Conservation (phyloP, 2,113 vertebrate genomes). For the Morone saxatilis region DNA sequence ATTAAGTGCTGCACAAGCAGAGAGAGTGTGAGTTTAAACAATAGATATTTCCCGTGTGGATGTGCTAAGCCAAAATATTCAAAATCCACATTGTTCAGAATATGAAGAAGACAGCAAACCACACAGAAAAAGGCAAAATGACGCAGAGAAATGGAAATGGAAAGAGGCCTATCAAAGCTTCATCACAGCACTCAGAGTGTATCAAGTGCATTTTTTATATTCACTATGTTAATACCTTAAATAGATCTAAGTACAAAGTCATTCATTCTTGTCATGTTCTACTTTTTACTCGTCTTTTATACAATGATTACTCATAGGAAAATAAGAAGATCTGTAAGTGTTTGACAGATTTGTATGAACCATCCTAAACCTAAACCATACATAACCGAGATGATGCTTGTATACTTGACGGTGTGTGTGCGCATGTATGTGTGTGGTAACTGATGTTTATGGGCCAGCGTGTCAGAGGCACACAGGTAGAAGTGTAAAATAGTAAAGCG, state of each 20-base stretch:
- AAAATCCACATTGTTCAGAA: slow-evolving; percentile 47
- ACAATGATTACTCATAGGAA: not conserved
- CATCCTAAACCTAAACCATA: not conserved
- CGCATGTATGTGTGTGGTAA: not conserved
- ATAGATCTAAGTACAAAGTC: slow-evolving; percentile 50
- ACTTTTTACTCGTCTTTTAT: slow-evolving; percentile 36
- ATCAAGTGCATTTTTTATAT: slow-evolving; percentile 55
- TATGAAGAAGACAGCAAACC: slow-evolving; percentile 26
- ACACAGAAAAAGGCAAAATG: not conserved
- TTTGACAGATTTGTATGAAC: slow-evolving; percentile 18
- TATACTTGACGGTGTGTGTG: not conserved
- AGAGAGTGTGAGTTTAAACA: slow-evolving; percentile 47
- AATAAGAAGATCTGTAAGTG: slow-evolving; percentile 18
- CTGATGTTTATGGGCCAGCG: not conserved
- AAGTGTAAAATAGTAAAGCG: slow-evolving; percentile 39
- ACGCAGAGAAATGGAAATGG: slow-evolving; percentile 15
- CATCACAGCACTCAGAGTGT: slow-evolving; percentile 31
- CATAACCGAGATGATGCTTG: not conserved
- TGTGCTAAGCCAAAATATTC: slow-evolving; percentile 47
- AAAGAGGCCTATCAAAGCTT: slow-evolving; percentile 43
- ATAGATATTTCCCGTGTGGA: slow-evolving; percentile 53
- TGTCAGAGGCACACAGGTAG: slow-evolving; percentile 25
- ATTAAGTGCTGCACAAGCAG: slow-evolving; percentile 50
- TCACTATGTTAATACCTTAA: slow-evolving; percentile 53
- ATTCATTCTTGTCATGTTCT: slow-evolving; percentile 44